Evolutionary conservation across 2,113 vertebrate species (phyloP), one percentile per base, ranked within the genome.

Genomic region (Microtus ochrogaster): DNA sequence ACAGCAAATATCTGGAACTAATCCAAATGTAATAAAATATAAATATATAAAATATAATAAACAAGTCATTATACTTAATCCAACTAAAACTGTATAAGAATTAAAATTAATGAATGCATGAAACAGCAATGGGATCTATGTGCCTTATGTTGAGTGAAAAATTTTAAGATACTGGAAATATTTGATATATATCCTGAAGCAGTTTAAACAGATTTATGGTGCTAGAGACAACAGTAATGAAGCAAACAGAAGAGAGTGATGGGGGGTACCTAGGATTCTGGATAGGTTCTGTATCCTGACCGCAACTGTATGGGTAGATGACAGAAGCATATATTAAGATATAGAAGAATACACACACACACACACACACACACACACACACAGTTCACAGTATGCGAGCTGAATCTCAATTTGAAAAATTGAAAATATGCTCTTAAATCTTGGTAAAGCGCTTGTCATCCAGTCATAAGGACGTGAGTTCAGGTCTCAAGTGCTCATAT

Each of bases 11-110:
- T 22, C 39, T 89, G 72, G 49, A 33, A 89, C 49, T 58, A 70
- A 91, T n/a, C 9, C 47, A 82, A 82, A 82, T 82, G 13, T 68
- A 85, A 68, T 36, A 68, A 47, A 68, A 85, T 85, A 65, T 47
- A 85, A 85, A 68, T 86, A 21, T 41, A 82, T 76, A 84, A 88
- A 88, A 88, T 61, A 82, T 28, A 85, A 77, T 86, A 91, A 74
- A 55, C 77, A 91, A 76, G 49, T 79, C 33, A 44, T 68, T 36
- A 76, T 26, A 77, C 44, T 91, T 22, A 77, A 44, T 70, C 30
- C 72, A 83, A 26, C 11, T 83, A 78, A 83, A 92, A n/a, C 58
- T 85, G 19, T 63, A 41, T 28, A 77, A 14, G 11, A 70, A n/a
- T 44, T 17, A 77, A 92, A 82, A 81, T 61, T 76, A 88, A 66